These are phyloP conservation scores for Hermatobates lingyangjiaoensis DNA, from an alignment of 1,140 invertebrate genomes.

Conservation along the genomic window DNA sequence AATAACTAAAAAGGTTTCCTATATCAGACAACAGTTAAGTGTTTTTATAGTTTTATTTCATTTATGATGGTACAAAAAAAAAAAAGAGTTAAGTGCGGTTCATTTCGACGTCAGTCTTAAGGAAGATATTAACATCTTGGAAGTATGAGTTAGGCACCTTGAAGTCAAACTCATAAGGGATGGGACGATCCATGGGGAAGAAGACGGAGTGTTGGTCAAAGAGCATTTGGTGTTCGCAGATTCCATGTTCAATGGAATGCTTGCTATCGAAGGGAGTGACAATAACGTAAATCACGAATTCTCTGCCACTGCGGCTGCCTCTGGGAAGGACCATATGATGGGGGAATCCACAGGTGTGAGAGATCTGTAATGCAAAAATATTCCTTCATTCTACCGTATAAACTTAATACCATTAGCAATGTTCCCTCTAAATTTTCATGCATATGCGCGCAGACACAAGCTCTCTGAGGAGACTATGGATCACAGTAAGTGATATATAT, in stretches of 20 bases:
- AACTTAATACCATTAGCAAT: constrained; percentile 37
- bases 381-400: constrained; percentile 42
- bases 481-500: too few relatives aligned
- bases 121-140: background rate
- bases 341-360: constrained; percentile 24
- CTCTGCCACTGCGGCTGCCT: constrained; percentile 36
- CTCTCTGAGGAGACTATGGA: too few relatives aligned
- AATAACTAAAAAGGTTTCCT: too few relatives aligned
- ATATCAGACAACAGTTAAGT: too few relatives aligned
- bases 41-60: too few relatives aligned
- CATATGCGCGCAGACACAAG: too few relatives aligned
- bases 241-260: background rate
- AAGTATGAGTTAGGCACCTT: background rate
- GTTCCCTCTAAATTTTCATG: too few relatives aligned
- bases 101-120: too few relatives aligned
- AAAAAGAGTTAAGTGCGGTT: too few relatives aligned
- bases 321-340: constrained; percentile 37
- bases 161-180: background rate
- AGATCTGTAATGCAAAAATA: too few relatives aligned
- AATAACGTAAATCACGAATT: constrained; percentile 34
- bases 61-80: too few relatives aligned
- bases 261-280: constrained; percentile 28
- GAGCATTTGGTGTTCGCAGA: background rate
- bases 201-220: background rate
- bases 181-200: background rate